Evolutionary conservation across 2,797 vertebrate species (phyloP).

Genomic region (Pantherophis vulpinus): DNA sequence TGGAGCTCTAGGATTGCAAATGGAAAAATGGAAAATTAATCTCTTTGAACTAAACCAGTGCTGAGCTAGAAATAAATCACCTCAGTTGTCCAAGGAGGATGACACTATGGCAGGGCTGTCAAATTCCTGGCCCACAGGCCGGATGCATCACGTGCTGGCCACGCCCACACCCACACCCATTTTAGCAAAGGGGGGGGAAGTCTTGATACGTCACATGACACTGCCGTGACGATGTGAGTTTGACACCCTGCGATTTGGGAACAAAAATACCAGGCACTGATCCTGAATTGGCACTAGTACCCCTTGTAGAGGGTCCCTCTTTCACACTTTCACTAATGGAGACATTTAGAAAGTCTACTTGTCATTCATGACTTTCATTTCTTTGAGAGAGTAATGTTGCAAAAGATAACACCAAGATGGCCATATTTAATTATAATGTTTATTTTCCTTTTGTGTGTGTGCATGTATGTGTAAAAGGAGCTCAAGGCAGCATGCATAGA

Average conservation of each 20-base stretch:
- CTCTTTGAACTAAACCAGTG: background rate
- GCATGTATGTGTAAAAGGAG: background rate
- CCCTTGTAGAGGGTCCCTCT: background rate
- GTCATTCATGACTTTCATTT: background rate
- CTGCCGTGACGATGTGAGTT: no score
- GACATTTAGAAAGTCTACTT: background rate
- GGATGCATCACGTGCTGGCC: no score
- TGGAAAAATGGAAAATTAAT: background rate
- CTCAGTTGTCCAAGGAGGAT: background rate
- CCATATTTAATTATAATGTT: background rate
- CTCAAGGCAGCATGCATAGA: background rate
- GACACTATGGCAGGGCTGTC: background rate
- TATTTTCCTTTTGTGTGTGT: background rate
- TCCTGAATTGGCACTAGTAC: background rate
- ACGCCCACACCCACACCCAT: no score
- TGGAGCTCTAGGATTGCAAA: background rate
- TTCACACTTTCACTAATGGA: background rate
- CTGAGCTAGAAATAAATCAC: background rate
- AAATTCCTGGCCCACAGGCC: no score
- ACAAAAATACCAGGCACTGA: background rate
- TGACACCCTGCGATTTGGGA: background rate
- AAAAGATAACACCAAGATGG: background rate
- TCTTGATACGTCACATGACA: fast-evolving
- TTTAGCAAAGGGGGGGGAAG: no score
- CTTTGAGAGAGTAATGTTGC: background rate